These are phyloP conservation scores for Romanomermis culicivorax DNA, from an alignment of 2,888 invertebrate genomes.

Conservation along the genomic window DNA sequence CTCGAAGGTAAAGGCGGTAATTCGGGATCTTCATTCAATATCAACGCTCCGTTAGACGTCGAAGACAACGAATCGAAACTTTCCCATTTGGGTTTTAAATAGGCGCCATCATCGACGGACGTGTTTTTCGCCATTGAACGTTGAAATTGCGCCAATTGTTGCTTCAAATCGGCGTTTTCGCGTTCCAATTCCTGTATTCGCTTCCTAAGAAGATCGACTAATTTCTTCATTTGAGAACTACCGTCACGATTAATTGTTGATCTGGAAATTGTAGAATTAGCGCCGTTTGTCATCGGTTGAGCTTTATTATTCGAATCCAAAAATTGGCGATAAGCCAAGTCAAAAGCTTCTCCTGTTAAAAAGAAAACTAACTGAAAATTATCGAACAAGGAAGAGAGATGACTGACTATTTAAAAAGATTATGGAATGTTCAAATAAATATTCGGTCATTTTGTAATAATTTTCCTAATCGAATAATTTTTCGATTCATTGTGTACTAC, in stretches of 20 bases:
- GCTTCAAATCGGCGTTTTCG: slow-evolving; percentile 60
- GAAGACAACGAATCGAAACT: slow-evolving; percentile 41
- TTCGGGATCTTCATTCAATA: slow-evolving; percentile 7
- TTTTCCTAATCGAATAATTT: no score
- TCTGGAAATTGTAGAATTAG: not conserved
- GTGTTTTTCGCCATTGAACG: not conserved
- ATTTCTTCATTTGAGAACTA: slow-evolving; percentile 62
- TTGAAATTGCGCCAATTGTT: slow-evolving; percentile 28
- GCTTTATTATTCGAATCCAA: not conserved
- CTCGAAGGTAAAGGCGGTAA: slow-evolving; percentile 14
- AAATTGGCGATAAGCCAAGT: slow-evolving; percentile 77
- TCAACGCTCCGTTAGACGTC: slow-evolving; percentile 7
- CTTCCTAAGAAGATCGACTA: slow-evolving; percentile 52
- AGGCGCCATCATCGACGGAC: not conserved
- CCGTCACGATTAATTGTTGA: slow-evolving; percentile 47
- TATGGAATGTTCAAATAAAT: no score
- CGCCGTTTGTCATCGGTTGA: not conserved
- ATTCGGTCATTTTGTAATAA: no score
- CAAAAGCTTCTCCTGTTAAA: slow-evolving; percentile 93
- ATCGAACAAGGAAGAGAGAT: no score
- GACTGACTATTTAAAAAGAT: no score
- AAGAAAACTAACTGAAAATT: slow-evolving; percentile 30
- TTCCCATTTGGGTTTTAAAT: slow-evolving; percentile 25
- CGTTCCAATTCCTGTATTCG: slow-evolving; percentile 65
- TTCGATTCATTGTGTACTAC: no score